phyloP scores from a whole-genome alignment of 2,888 invertebrate genomes.

The Thymelicus sylvestris region DNA sequence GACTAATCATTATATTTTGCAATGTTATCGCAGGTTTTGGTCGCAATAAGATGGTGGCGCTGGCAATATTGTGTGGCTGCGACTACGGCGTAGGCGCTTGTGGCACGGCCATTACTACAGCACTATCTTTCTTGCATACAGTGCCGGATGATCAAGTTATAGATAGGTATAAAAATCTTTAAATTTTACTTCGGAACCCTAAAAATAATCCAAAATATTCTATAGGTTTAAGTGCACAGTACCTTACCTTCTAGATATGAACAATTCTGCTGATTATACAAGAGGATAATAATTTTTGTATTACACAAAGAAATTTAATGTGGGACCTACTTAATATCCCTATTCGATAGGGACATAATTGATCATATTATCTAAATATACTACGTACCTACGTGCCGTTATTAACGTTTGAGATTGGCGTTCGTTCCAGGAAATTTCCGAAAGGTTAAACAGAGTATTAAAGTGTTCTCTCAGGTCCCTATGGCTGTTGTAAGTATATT shows the following conservation, averaged over 20 bases:
- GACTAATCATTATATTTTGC: too few species aligned
- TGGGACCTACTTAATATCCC: too few species aligned
- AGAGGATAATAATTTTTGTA: too few species aligned
- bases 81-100: slow-evolving; percentile 92
- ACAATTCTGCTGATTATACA: too few species aligned
- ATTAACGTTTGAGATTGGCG: slow-evolving; percentile 12
- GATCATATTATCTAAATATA: not conserved
- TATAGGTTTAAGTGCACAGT: too few species aligned
- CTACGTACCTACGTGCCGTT: not conserved
- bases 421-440: slow-evolving; percentile 1
- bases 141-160: slow-evolving; percentile 87
- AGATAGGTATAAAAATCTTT: slow-evolving; percentile 72
- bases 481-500: slow-evolving; percentile 11
- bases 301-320: too few species aligned
- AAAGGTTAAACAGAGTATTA: slow-evolving; percentile 10
- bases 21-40: slow-evolving; percentile 83
- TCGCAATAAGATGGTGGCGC: slow-evolving; percentile 92
- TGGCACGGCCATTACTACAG: slow-evolving; percentile 89
- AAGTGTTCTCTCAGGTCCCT: not conserved
- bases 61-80: slow-evolving; percentile 94
- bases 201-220: too few species aligned
- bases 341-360: too few species aligned
- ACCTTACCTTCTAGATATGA: too few species aligned
- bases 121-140: slow-evolving; percentile 88
- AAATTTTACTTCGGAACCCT: too few species aligned